These are phyloP conservation scores for Polydrusus cervinus DNA, from an alignment of 2,888 invertebrate species.

Conservation along the genomic window DNA sequence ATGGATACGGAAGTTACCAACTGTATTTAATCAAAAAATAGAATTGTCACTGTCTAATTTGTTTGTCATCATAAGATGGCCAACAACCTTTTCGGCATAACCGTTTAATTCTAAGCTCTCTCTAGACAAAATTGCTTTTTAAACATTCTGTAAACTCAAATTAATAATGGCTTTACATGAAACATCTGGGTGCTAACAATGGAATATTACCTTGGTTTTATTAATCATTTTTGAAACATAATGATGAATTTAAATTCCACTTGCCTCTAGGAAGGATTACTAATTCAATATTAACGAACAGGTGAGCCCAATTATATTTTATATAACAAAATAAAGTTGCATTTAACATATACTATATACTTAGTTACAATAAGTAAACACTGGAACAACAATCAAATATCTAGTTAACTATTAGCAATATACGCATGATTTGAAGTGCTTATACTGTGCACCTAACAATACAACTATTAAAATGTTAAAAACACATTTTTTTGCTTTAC, in stretches of 20 bases:
- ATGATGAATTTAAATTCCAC: slow-evolving; percentile 32
- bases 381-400: slow-evolving; percentile 18
- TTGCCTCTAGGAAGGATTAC: slow-evolving; percentile 38
- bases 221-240: slow-evolving; percentile 30
- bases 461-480: too few species aligned
- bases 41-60: slow-evolving; percentile 7
- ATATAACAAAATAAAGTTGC: slow-evolving; percentile 28
- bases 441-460: too few species aligned
- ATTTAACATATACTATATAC: slow-evolving; percentile 8
- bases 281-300: slow-evolving; percentile 32
- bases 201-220: slow-evolving; percentile 41
- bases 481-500: background rate
- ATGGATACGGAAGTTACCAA: too few species aligned
- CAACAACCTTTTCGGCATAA: background rate
- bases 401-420: background rate
- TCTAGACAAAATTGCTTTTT: slow-evolving; percentile 7
- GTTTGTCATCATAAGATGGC: background rate
- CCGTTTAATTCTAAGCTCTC: background rate
- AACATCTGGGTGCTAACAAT: slow-evolving; percentile 38
- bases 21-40: background rate
- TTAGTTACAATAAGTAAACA: background rate
- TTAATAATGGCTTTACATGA: slow-evolving; percentile 26
- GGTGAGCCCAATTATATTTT: slow-evolving; percentile 38
- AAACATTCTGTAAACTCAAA: slow-evolving; percentile 4
- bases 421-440: too few species aligned